Base-by-base conservation (phyloP, 1,140 invertebrate species). In the Phenacoccus solenopsis region DNA sequence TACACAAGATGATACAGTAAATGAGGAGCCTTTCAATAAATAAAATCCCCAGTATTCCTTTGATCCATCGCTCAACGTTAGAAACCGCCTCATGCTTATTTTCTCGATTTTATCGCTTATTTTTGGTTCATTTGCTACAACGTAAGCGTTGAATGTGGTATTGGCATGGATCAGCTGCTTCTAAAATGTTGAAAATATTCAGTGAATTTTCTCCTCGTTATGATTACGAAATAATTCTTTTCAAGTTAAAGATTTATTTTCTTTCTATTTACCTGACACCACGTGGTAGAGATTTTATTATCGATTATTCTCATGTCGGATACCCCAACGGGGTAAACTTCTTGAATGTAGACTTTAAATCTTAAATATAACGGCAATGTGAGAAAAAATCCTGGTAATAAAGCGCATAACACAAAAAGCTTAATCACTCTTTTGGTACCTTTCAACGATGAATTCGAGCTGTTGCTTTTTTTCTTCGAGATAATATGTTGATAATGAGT, bases 11-110 rank as follows among this genome's bases (percentile, higher is more conserved):
- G 87, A 88, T 1, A 91, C 84, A 0, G 85, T 88, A 3, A 90
- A 87, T 5, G 82, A 83, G 12, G 88, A 90, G 1, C 88, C 89
- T 74, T 84, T 82, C 1, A 90, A 78, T n/a, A 91, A 78, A 76
- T 90, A 90, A 77, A 90, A 90, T 9, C 89, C 88, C 88, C 88
- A 90, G 75, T 90, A 90, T 76, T 90, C 88, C 76, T 90, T 90
- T 80, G 88, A 87, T 74, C 90, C 89, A 74, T 90, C 88, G 69
- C 87, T 84, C n/a, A 90, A 76, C 13, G 82, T 79, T 68, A 90
- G 75, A 71, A 87, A 81, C 64, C 88, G 81, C 1, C 84, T 84
- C 87, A 90, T 88, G 9, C 83, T 81, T 4, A 90, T 81, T 0
- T 81, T 82, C 16, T 84, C 81, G 16, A 82, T 73, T 25, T 85